Evolutionary conservation across 2,888 invertebrate species (phyloP).

Genomic region (Lepidochrysops patricia): DNA sequence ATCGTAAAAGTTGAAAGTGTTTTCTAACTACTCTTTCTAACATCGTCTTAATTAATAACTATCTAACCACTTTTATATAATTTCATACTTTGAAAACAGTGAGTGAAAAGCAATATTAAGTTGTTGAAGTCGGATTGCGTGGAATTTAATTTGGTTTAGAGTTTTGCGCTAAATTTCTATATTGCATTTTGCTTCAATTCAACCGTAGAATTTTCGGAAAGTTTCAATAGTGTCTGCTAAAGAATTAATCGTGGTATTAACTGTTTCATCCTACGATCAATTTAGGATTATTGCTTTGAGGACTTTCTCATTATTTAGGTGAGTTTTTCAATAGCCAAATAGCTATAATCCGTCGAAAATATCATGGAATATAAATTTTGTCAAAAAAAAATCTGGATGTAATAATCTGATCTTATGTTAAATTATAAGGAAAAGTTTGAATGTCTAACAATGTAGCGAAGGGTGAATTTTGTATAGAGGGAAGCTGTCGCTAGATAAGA

Average conservation of each 20-base stretch:
- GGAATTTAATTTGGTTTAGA: neutral
- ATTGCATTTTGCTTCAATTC: neutral
- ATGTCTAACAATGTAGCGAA: too few relatives aligned
- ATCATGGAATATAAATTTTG: too few relatives aligned
- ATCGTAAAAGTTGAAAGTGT: conserved; percentile 32
- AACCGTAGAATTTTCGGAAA: neutral
- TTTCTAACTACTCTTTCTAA: neutral
- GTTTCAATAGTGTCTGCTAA: neutral
- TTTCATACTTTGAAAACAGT: neutral
- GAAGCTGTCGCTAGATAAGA: too few relatives aligned
- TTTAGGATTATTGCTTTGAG: neutral
- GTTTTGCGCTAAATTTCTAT: neutral
- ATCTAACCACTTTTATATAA: neutral
- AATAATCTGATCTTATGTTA: too few relatives aligned
- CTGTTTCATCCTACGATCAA: neutral
- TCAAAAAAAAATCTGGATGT: too few relatives aligned
- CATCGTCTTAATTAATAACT: neutral
- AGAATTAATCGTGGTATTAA: neutral
- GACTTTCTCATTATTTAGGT: too few relatives aligned
- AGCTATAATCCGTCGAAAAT: too few relatives aligned
- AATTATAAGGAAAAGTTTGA: too few relatives aligned
- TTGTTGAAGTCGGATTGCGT: neutral
- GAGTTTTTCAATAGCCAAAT: too few relatives aligned
- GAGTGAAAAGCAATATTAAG: neutral
- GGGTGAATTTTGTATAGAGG: too few relatives aligned